phyloP scores from a whole-genome alignment of 2,797 vertebrate genomes.

The Paedocypris micromegethes region DNA sequence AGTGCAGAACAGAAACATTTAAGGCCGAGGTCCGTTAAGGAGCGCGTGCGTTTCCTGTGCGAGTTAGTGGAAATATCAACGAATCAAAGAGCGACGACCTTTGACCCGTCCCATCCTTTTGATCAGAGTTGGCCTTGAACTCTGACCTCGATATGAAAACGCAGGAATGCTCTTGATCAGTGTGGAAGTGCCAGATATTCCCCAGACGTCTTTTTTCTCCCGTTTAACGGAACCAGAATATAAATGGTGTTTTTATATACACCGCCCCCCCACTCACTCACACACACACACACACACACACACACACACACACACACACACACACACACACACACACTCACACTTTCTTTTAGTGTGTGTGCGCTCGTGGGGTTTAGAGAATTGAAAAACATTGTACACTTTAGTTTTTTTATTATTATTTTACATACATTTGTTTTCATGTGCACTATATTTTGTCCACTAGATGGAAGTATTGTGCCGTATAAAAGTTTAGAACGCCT shows the following conservation, averaged over 20 bases:
- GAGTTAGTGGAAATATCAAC: constrained; percentile 40
- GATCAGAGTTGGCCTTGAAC: constrained; percentile 48
- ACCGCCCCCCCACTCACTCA: neutral
- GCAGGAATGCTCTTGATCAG: constrained; percentile 9
- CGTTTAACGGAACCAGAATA: constrained; percentile 26
- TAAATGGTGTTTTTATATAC: constrained; percentile 33
- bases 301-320: too few species aligned
- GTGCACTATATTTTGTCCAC: neutral
- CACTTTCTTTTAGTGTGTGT: too few species aligned
- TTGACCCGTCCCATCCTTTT: constrained; percentile 26
- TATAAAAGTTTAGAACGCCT: too few species aligned
- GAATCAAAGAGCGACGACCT: constrained; percentile 38
- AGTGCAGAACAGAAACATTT: neutral
- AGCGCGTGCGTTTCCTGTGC: constrained; percentile 38
- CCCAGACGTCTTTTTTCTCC: constrained; percentile 24
- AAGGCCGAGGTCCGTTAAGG: neutral
- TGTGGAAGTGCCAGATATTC: constrained; percentile 30
- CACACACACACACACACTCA: too few species aligned
- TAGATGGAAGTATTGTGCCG: constrained; percentile 37
- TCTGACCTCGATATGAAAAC: constrained; percentile 22
- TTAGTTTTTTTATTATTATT: too few species aligned
- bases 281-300: too few species aligned
- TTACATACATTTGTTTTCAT: neutral
- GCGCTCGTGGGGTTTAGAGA: too few species aligned
- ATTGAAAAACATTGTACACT: too few species aligned